phyloP scores from a whole-genome alignment of 2,113 vertebrate genomes.

The Engystomops pustulosus region DNA sequence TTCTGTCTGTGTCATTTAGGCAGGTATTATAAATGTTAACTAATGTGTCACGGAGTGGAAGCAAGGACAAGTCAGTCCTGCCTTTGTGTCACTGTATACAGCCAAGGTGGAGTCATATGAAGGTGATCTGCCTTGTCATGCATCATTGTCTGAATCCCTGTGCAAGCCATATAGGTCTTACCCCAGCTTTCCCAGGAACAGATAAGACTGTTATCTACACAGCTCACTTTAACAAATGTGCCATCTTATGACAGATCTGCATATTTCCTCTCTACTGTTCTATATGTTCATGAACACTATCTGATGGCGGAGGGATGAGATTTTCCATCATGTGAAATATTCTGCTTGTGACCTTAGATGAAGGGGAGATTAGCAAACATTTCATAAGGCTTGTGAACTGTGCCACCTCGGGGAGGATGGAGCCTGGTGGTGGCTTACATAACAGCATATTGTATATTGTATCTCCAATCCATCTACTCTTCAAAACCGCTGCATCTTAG shows the following conservation, averaged over 20 bases:
- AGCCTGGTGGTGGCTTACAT: neutral
- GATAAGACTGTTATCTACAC: neutral
- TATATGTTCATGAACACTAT: neutral
- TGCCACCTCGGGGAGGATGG: neutral
- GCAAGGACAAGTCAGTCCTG: conserved; percentile 10
- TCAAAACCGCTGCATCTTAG: neutral
- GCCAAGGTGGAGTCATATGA: neutral
- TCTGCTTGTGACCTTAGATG: neutral
- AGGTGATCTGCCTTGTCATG: neutral
- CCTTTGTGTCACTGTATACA: neutral
- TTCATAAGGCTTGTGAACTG: neutral
- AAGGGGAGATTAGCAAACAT: conserved; percentile 1
- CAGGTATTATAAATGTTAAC: conserved; percentile 10
- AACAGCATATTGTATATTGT: too few relatives aligned
- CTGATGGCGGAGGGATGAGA: neutral
- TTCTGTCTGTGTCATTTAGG: conserved; percentile 41
- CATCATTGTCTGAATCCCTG: neutral
- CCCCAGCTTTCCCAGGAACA: neutral
- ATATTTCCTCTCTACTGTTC: neutral
- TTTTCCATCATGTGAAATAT: neutral
- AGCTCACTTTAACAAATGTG: neutral
- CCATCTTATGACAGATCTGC: neutral
- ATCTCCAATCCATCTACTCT: neutral
- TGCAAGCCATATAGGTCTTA: neutral
- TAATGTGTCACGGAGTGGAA: conserved; percentile 18